These are phyloP conservation scores for Ophonus ardosiacus DNA, from an alignment of 2,888 invertebrate species.

Conservation along the genomic window DNA sequence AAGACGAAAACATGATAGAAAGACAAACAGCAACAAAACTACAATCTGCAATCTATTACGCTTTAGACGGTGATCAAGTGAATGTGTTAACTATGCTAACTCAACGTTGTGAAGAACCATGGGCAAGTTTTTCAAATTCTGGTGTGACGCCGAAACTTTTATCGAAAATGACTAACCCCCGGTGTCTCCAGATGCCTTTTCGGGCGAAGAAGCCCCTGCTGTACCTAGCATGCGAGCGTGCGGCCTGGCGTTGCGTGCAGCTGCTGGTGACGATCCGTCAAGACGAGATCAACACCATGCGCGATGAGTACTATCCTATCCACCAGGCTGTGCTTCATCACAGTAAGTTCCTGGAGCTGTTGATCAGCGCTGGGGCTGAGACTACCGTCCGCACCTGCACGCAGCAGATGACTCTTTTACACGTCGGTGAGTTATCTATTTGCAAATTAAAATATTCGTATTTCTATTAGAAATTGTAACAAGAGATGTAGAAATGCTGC, in stretches of 20 bases:
- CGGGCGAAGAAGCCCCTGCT: conserved; percentile 80
- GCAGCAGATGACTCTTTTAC: conserved; percentile 84
- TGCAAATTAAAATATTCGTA: too few species aligned
- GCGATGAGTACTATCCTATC: conserved; percentile 88
- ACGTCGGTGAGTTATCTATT: conserved; percentile 76
- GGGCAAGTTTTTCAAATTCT: conserved; percentile 77
- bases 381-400: conserved; percentile 84
- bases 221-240: conserved; percentile 84
- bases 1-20: conserved; percentile 77
- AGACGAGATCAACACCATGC: conserved; percentile 84
- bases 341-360: conserved; percentile 82
- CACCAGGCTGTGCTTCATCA: conserved; percentile 87
- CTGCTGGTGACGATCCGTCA: conserved; percentile 81
- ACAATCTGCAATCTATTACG: conserved; percentile 85
- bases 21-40: conserved; percentile 77
- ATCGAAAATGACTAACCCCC: conserved; percentile 11
- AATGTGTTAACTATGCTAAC: conserved; percentile 82
- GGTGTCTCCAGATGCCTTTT: conserved; percentile 74
- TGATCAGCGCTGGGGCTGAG: conserved; percentile 83
- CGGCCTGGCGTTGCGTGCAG: conserved; percentile 85
- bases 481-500: too few species aligned
- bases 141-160: neutral
- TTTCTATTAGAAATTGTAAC: too few species aligned
- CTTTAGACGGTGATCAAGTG: conserved; percentile 85
- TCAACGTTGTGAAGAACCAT: conserved; percentile 84